phyloP scores from a whole-genome alignment of 2,113 vertebrate genomes.

The Gorsachius goisagi region DNA sequence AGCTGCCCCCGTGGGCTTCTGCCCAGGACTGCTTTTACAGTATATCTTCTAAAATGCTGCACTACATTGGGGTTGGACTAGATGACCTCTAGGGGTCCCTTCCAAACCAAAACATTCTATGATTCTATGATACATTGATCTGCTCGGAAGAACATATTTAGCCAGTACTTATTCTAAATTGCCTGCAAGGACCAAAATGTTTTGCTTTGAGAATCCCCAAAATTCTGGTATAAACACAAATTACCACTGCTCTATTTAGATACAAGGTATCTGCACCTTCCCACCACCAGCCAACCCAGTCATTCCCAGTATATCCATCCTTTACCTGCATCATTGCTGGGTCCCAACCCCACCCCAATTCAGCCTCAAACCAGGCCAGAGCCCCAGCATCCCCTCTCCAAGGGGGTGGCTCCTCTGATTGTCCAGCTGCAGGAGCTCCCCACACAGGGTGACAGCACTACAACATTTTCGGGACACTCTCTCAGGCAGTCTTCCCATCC shows the following conservation, averaged over 20 bases:
- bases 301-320: not conserved
- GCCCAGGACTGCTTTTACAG: not conserved
- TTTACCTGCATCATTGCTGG: not conserved
- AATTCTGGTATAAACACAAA: not conserved
- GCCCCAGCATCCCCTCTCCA: not conserved
- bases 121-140: not conserved
- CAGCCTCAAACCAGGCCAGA: not conserved
- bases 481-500: not conserved
- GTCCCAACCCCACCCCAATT: not conserved
- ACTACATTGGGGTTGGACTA: not conserved
- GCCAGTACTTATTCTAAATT: not conserved
- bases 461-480: no score
- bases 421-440: not conserved
- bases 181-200: not conserved
- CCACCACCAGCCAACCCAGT: not conserved
- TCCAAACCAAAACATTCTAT: no score
- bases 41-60: not conserved
- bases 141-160: not conserved
- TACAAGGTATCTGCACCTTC: not conserved
- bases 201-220: not conserved
- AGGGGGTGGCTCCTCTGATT: not conserved
- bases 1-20: fast-evolving
- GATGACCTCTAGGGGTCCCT: no score
- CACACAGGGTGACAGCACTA: fast-evolving
- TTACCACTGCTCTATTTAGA: not conserved